Base-by-base conservation (phyloP, 92 coral and sea anemone species). In the Epizoanthus illoricatus region DNA sequence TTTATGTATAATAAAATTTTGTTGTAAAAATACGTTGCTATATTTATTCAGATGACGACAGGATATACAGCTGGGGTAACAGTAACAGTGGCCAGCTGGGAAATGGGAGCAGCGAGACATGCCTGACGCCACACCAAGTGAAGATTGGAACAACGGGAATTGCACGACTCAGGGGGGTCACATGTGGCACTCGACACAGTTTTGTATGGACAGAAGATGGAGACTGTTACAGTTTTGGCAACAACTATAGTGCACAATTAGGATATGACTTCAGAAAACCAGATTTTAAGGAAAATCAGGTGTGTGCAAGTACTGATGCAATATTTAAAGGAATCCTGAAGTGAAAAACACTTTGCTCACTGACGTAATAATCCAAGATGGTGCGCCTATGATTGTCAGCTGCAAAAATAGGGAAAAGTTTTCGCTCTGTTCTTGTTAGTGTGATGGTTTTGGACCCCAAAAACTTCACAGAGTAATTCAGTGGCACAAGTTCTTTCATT, bases 81-180 rank as follows among this genome's bases (percentile, higher is more conserved):
- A 85, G 99, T 74, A 97, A 94, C 81, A 93, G 99, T 90, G 99
- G 99, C 36, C 99, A 97, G 81, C 85, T 97, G 28, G 99, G 99
- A 1, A 87, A 86, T 59, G 99, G 98, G 12, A 80, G 80, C 69
- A 81, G 91, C 56, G 79, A 90, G 80, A 90, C 98, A 5, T 76
- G 87, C 78, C 61, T 83, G 18, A 90, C 90, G 42, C 99, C 99
- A 21, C 90, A 85, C 11, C 84, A 64, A 54, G 81, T 97, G 7
- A 88, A 84, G 76, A 75, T 97, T 42, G 97, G 94, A 41, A 83
- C 87, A 43, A 84, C 91, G 11, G 86, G 90, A 43, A 92, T 88
- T 41, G 88, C 88, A 40, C 87, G 90, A 60, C 54, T 97, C 61
- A 67, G 66, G 83, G 99, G 94, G 19, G 88, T 97, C 86, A 71